Evolutionary conservation across 2,888 invertebrate species (phyloP), one percentile per base, ranked within the genome.

Genomic region (Apotomis betuletana): DNA sequence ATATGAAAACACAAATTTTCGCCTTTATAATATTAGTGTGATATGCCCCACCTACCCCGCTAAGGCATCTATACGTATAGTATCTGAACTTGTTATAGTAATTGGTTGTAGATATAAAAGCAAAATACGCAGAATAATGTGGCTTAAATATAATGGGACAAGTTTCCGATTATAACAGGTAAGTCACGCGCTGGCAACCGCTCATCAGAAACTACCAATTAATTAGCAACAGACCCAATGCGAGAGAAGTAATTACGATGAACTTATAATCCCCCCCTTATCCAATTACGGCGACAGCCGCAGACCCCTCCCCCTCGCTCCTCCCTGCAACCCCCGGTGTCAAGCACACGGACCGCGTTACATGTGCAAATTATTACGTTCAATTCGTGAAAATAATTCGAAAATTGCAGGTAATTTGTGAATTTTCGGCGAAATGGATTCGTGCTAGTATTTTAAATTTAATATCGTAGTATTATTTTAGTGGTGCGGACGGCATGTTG

Each of bases 161-260:
- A 52, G 13, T 44, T 15, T 15, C 27, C 41, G 12, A 55, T 55
- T 36, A 57, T n/a, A 55, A 6, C 46, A 15, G n/a, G 38, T 8
- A 55, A 41, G 15, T 54, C 41, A 38, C 36, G 52, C 41, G 10
- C 62, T 60, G 57, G 41, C 67, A 57, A 27, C 27, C 27, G 27
- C 27, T 49, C 52, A 41, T 60, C 67, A 67, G 61, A 51, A 61
- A 57, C 61, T 72, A 72, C 72, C 58, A 68, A 68, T 72, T 72
- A 72, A 67, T 72, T 68, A 71, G 52, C 51, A 52, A 54, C 62
- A 41, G 46, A 52, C 49, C 57, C 67, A 72, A 68, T 72, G 54
- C 58, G 72, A 67, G 65, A 59, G 71, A 62, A 67, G 68, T 72
- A 72, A 72, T 72, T 63, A 68, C 68, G 72, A 68, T 72, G 62